A percentile compares a stretch with the other conserved stretches of the same genome.
phyloP scores from a whole-genome alignment of 2,888 invertebrate species.

The Drosophila peninsularis region DNA sequence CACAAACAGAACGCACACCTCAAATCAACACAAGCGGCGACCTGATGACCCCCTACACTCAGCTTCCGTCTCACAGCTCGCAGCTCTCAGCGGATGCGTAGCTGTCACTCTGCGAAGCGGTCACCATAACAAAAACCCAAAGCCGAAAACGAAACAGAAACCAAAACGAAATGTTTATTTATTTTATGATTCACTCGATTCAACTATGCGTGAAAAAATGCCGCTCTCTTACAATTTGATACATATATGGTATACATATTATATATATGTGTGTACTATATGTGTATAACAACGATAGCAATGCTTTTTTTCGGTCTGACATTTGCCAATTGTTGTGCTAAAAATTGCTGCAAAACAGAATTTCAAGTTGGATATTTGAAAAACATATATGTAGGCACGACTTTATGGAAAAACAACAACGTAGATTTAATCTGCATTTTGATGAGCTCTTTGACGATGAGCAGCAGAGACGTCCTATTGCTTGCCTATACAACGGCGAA shows the following conservation, averaged over 20 bases:
- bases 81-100: constrained; percentile 58
- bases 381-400: constrained; percentile 13
- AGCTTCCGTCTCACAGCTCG: not conserved
- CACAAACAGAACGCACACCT: constrained; percentile 6
- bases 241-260: constrained; percentile 21
- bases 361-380: constrained; percentile 35
- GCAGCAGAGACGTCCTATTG: constrained; percentile 8
- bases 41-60: constrained; percentile 21
- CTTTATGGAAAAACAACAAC: constrained; percentile 13
- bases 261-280: not conserved
- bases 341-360: constrained; percentile 40
- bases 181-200: constrained; percentile 46
- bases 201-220: constrained; percentile 55
- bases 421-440: constrained; percentile 65
- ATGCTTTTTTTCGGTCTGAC: constrained; percentile 19
- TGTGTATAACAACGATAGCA: constrained; percentile 12
- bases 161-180: constrained; percentile 39
- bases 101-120: constrained; percentile 58
- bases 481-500: not conserved
- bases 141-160: constrained; percentile 15
- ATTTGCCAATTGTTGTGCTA: constrained; percentile 58
- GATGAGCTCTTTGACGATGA: constrained; percentile 29
- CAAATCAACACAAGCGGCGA: constrained; percentile 20
- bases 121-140: constrained; percentile 38
- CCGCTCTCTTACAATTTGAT: constrained; percentile 55